Evolutionary conservation across 2,113 vertebrate genomes (phyloP).

Genomic region (Todiramphus saurophagus): DNA sequence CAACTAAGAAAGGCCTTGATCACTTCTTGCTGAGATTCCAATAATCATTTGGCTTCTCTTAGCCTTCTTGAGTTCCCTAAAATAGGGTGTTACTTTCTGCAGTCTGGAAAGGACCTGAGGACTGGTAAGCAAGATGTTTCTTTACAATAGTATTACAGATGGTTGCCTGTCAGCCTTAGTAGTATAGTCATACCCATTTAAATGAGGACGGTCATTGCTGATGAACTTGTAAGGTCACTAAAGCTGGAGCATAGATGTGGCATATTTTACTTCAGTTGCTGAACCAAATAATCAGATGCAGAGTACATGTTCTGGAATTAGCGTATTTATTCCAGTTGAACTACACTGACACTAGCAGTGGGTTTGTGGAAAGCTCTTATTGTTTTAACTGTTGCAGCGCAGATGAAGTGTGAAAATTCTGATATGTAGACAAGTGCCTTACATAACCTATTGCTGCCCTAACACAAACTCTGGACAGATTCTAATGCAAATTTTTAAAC

Average conservation of each 20-base stretch:
- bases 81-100: not conserved
- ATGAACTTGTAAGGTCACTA: conserved; percentile 14
- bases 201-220: not conserved
- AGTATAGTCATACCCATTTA: not conserved
- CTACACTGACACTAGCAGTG: not conserved
- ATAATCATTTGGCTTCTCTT: not conserved
- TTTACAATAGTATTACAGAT: not conserved
- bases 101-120: not conserved
- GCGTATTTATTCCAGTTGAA: conserved; percentile 46
- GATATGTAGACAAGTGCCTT: conserved; percentile 36
- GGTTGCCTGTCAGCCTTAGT: not conserved
- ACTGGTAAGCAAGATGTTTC: not conserved
- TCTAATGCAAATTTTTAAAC: not conserved
- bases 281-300: conserved; percentile 38
- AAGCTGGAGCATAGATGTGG: not conserved
- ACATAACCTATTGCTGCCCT: not conserved
- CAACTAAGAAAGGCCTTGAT: not conserved
- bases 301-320: conserved; percentile 28
- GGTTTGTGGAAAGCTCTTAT: not conserved
- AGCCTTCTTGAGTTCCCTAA: not conserved
- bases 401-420: conserved; percentile 50
- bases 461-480: not conserved
- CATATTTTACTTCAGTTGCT: conserved; percentile 24
- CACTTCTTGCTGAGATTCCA: not conserved
- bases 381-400: not conserved